Evolutionary conservation across 2,113 vertebrate species (phyloP).

Genomic region (Pyxicephalus adspersus): DNA sequence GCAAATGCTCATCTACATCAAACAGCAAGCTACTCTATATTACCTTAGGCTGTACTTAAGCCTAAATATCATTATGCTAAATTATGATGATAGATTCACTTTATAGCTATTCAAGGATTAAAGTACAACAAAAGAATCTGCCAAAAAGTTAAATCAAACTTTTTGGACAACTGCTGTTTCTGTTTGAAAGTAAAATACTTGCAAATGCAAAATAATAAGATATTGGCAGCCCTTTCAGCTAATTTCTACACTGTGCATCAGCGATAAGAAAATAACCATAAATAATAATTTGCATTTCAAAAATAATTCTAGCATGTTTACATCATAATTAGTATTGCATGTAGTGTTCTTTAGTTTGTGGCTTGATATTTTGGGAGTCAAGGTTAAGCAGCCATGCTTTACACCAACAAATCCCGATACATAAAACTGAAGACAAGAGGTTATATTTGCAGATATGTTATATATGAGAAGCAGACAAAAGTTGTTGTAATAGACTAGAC

Average conservation of each 20-base stretch:
- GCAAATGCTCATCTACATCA: not conserved
- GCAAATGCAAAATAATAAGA: not conserved
- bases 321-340: not conserved
- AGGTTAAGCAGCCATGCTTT: not conserved
- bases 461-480: too few relatives aligned
- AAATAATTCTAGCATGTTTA: not conserved
- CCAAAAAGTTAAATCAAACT: slow-evolving; percentile 32
- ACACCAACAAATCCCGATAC: too few relatives aligned
- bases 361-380: not conserved
- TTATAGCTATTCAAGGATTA: slow-evolving; percentile 19
- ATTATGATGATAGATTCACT: not conserved
- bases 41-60: slow-evolving; percentile 1
- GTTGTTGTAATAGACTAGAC: too few relatives aligned
- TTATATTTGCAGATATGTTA: too few relatives aligned
- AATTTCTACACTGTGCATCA: slow-evolving; percentile 11
- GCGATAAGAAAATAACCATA: slow-evolving; percentile 32
- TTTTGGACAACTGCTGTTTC: slow-evolving; percentile 6
- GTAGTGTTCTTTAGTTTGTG: not conserved
- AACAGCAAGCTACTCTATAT: not conserved
- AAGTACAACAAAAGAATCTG: slow-evolving; percentile 10
- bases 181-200: slow-evolving; percentile 2
- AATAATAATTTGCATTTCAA: slow-evolving; percentile 20
- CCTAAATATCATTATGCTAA: slow-evolving; percentile 17
- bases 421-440: too few relatives aligned
- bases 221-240: slow-evolving; percentile 15